Conservation (phyloP, 92 coral and sea anemone species). For the Epizoanthus stellaris region DNA sequence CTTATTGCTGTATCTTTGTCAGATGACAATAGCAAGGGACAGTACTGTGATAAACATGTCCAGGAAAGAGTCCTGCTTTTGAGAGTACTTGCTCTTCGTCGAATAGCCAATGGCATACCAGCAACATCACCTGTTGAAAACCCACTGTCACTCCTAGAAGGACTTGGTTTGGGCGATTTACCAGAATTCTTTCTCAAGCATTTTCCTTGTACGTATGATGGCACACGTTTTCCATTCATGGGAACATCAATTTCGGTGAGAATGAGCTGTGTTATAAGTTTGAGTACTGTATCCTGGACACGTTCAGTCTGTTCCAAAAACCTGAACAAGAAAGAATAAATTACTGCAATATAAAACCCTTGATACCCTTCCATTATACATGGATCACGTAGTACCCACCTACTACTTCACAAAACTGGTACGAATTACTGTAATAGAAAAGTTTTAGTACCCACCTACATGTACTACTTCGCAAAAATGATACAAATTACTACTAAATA, state of each 20-base stretch:
- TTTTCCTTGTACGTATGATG: slow-evolving; percentile 43
- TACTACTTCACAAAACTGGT: too few relatives aligned
- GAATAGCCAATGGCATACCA: slow-evolving; percentile 29
- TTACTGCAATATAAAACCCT: not conserved
- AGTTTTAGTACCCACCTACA: too few relatives aligned
- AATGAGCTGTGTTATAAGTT: slow-evolving; percentile 69
- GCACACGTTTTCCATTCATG: slow-evolving; percentile 4
- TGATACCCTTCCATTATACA: not conserved
- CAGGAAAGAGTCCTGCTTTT: slow-evolving; percentile 63
- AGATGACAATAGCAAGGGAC: slow-evolving; percentile 62
- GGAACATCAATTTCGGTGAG: slow-evolving; percentile 73
- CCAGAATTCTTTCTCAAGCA: slow-evolving; percentile 50
- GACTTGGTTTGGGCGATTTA: slow-evolving; percentile 69
- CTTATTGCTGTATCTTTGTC: slow-evolving; percentile 68
- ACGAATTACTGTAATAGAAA: too few relatives aligned
- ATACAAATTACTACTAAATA: too few relatives aligned
- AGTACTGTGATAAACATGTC: slow-evolving; percentile 86
- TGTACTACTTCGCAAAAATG: too few relatives aligned
- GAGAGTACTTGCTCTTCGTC: slow-evolving; percentile 31
- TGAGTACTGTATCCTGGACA: slow-evolving; percentile 66
- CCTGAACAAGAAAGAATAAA: slow-evolving; percentile 36
- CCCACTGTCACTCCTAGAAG: slow-evolving; percentile 67
- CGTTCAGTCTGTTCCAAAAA: slow-evolving; percentile 70
- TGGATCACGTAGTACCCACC: too few relatives aligned
- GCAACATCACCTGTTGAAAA: slow-evolving; percentile 69